Conservation (phyloP, 2,797 vertebrate species). For the Balearica regulorum region DNA sequence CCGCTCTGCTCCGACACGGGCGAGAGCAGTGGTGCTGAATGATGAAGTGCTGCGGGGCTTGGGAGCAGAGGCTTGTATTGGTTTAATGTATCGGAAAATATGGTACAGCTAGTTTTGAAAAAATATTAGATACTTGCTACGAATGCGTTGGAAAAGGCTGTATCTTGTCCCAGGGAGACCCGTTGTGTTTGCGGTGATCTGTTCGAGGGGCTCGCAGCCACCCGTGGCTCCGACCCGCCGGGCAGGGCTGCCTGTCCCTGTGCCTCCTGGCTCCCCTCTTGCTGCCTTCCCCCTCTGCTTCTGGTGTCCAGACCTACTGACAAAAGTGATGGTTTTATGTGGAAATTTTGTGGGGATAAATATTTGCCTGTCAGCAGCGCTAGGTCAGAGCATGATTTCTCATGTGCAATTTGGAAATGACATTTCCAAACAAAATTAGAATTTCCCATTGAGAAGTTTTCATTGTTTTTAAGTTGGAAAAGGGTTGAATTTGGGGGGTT, state of each 20-base stretch:
- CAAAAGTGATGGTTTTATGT: slow-evolving; percentile 9
- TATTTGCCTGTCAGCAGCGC: slow-evolving; percentile 1
- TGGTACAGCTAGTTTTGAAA: neutral
- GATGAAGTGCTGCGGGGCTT: neutral
- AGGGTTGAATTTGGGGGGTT: neutral
- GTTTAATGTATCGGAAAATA: neutral
- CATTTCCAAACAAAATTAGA: slow-evolving; percentile 9
- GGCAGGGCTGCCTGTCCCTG: neutral
- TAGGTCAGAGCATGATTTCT: neutral
- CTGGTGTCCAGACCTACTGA: neutral
- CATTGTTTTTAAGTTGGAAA: neutral
- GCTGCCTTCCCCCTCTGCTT: neutral
- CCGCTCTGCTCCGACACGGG: neutral
- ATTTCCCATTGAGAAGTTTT: neutral
- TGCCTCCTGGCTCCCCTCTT: neutral
- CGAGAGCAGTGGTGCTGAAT: neutral
- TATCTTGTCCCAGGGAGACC: neutral
- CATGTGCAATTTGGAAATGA: neutral
- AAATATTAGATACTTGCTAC: neutral
- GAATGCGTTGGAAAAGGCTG: neutral
- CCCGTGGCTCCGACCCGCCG: neutral
- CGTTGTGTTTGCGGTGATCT: accelerated
- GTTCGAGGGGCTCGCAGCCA: accelerated
- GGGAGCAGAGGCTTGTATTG: neutral
- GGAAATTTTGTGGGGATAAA: slow-evolving; percentile 42